Percentiles rank a stretch among this genome's conserved stretches.
Evolutionary conservation across 2,113 vertebrate genomes (phyloP).

Genomic region (Saccopteryx bilineata): DNA sequence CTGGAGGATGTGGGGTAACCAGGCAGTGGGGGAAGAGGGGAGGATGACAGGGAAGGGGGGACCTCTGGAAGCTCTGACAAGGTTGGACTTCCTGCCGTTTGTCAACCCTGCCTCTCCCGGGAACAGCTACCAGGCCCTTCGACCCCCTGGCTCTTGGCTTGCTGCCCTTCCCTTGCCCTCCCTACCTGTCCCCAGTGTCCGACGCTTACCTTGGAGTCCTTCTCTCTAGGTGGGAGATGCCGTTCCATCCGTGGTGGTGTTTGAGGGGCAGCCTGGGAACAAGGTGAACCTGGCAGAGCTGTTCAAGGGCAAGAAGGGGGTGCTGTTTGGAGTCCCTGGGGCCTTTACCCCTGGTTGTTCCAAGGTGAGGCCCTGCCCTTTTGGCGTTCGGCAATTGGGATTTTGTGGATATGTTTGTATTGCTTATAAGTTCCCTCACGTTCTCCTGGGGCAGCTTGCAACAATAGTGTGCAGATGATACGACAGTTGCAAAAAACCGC

Average conservation of each 20-base stretch:
- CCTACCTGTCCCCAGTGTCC: accelerated
- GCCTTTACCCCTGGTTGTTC: slow-evolving; percentile 95
- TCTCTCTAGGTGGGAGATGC: slow-evolving; percentile 89
- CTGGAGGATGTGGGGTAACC: background rate
- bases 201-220: background rate
- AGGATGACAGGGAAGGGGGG: background rate
- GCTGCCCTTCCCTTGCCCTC: too few relatives aligned
- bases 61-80: background rate
- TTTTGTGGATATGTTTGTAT: background rate
- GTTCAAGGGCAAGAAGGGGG: slow-evolving; percentile 93
- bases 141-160: background rate
- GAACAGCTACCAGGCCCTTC: background rate
- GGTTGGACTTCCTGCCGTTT: background rate
- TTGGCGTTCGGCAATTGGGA: background rate
- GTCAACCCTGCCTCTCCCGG: background rate
- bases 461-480: accelerated
- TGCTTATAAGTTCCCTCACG: accelerated
- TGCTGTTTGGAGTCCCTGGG: slow-evolving; percentile 95
- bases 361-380: slow-evolving; percentile 86
- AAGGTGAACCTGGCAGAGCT: slow-evolving; percentile 91
- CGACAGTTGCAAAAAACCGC: background rate
- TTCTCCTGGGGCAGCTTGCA: background rate
- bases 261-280: slow-evolving; percentile 91
- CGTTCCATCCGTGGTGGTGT: slow-evolving; percentile 91
- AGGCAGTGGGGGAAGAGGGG: too few relatives aligned